Base-by-base conservation (phyloP, 2,113 vertebrate species). In the Sander lucioperca region DNA sequence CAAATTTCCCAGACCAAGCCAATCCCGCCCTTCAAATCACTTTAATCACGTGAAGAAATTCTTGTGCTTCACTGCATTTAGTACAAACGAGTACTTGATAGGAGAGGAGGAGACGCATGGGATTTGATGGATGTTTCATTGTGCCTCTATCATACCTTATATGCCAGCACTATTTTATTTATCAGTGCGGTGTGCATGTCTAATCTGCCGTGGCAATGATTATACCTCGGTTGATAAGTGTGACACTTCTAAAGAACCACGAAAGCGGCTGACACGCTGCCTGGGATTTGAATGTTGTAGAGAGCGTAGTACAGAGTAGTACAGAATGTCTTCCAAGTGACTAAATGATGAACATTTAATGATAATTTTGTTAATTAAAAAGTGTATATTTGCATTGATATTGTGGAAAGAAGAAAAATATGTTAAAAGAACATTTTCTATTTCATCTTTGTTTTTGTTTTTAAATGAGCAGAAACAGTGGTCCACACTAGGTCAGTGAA, bases 101-200 rank as follows among this genome's bases (percentile, higher is more conserved):
- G 4, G 13, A 59, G 56, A 70, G 30, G 45, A 25, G 15, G 48
- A 66, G 36, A 43, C 19, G 21, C 8, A 54, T 1, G 23, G 59
- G 39, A 75, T 85, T 48, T 19, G 53, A 77, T 47, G 16, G 21
- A 65, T 36, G 50, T 47, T 48, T 64, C 21, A 80, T 67, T 18
- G 2, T 66, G 14, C 47, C 39, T 66, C n/a, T 45, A 36, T 77
- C 25, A 54, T n/a, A 54, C 33, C 10, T 54, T n/a, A 68, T 73
- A 57, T 50, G 69, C 19, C 59, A 59, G 39, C 50, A 50, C 43
- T n/a, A 43, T 67, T 74, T 63, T 74, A 59, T 83, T 74, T 51
- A 64, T 66, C 50, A 5, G 59, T 53, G 50, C 43, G 9, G 39
- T 2, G 59, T 48, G 71, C 76, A 72, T 27, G 25, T 80, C 54